These are phyloP conservation scores for Xenentodon cancila DNA, from an alignment of 2,797 vertebrate species.

Conservation along the genomic window DNA sequence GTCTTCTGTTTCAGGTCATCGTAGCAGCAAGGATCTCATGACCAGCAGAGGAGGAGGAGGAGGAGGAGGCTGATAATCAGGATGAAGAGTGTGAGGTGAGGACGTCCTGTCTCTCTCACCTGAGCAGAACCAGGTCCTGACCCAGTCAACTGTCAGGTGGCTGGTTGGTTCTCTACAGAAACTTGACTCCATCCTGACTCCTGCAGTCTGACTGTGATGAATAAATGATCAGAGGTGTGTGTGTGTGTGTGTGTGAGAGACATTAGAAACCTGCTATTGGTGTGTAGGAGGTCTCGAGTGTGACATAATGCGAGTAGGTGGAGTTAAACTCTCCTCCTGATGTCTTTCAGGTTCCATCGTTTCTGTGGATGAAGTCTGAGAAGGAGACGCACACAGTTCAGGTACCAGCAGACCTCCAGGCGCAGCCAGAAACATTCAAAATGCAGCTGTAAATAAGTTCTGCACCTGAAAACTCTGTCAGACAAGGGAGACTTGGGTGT, in stretches of 20 bases:
- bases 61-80: too few species aligned
- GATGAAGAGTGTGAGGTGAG: constrained; percentile 53
- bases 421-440: not conserved
- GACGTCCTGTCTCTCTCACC: too few species aligned
- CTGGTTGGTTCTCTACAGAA: too few species aligned
- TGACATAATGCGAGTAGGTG: too few species aligned
- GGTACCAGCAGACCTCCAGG: constrained; percentile 20
- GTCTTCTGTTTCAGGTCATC: constrained; percentile 51
- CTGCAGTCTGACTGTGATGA: too few species aligned
- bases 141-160: too few species aligned
- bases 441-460: not conserved
- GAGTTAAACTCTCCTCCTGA: not conserved
- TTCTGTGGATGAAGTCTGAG: constrained; percentile 32
- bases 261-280: too few species aligned
- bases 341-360: constrained; percentile 17
- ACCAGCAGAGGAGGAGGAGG: constrained; percentile 14
- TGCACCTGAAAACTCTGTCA: too few species aligned
- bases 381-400: constrained; percentile 18
- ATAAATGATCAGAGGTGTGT: too few species aligned
- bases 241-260: too few species aligned
- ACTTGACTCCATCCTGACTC: too few species aligned
- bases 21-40: constrained; percentile 7
- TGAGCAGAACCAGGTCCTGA: not conserved
- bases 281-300: not conserved
- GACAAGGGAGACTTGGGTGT: too few species aligned